Conservation (phyloP, 2,113 vertebrate genomes). For the Platycercus adscitus region DNA sequence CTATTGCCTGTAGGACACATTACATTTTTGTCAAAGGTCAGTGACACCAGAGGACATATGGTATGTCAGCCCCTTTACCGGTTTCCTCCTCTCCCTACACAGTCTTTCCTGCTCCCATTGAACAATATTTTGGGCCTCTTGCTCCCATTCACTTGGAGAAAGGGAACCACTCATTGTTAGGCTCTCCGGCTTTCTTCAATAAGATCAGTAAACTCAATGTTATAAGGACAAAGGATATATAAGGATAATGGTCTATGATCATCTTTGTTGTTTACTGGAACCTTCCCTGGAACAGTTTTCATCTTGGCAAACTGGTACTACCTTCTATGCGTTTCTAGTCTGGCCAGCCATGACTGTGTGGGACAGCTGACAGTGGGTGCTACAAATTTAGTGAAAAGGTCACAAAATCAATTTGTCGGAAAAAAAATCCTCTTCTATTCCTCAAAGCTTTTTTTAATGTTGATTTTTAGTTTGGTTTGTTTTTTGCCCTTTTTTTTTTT, state of each 20-base stretch:
- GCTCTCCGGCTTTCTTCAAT: neutral
- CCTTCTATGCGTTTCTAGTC: neutral
- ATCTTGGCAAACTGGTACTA: neutral
- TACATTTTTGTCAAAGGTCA: neutral
- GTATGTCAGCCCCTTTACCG: neutral
- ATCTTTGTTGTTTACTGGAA: neutral
- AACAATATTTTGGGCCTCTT: neutral
- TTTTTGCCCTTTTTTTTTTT: fast-evolving
- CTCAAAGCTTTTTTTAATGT: neutral
- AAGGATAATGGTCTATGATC: neutral
- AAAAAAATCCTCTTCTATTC: neutral
- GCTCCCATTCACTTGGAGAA: neutral
- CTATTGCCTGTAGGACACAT: neutral
- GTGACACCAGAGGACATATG: fast-evolving
- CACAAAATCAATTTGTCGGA: fast-evolving
- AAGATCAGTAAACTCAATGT: neutral
- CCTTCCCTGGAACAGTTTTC: neutral
- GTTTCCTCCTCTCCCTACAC: neutral
- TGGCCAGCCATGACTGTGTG: neutral
- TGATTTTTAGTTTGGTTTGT: too few species aligned
- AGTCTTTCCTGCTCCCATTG: neutral
- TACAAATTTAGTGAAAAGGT: neutral
- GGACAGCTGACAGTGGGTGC: neutral
- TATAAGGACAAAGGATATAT: neutral
- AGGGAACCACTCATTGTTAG: neutral